Conservation (phyloP, 2,888 invertebrate species). For the Keiferia lycopersicella region DNA sequence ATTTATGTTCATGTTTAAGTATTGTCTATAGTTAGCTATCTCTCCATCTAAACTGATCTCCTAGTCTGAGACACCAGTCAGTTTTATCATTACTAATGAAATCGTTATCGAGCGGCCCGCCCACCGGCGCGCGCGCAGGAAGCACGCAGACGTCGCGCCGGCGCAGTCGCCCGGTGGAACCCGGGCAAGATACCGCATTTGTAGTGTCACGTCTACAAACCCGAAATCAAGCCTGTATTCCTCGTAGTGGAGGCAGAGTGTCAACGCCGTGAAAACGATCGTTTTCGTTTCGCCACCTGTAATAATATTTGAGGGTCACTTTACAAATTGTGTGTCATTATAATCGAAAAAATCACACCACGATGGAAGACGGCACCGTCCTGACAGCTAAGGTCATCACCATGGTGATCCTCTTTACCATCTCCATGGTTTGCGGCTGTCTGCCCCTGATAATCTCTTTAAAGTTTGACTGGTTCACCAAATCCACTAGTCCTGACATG, state of each 20-base stretch:
- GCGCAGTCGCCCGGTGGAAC: constrained; percentile 44
- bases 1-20: neutral
- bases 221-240: neutral
- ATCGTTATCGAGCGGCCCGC: constrained; percentile 63
- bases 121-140: constrained; percentile 42
- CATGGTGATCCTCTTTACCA: constrained; percentile 87
- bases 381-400: constrained; percentile 88
- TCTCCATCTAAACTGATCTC: neutral
- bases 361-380: constrained; percentile 54
- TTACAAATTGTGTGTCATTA: no score
- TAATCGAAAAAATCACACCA: neutral
- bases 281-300: no score
- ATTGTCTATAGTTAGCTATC: neutral
- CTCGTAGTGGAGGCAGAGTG: no score
- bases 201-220: constrained; percentile 23
- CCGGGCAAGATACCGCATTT: constrained; percentile 30
- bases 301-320: no score
- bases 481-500: constrained; percentile 64
- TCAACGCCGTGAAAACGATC: no score
- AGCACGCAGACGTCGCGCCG: constrained; percentile 55
- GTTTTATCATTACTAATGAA: constrained; percentile 71
- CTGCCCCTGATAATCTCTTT: constrained; percentile 87
- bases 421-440: constrained; percentile 89
- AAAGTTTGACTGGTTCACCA: constrained; percentile 83
- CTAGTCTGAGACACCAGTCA: constrained; percentile 36